phyloP scores from a whole-genome alignment of 2,113 vertebrate species.

The Martes martes region DNA sequence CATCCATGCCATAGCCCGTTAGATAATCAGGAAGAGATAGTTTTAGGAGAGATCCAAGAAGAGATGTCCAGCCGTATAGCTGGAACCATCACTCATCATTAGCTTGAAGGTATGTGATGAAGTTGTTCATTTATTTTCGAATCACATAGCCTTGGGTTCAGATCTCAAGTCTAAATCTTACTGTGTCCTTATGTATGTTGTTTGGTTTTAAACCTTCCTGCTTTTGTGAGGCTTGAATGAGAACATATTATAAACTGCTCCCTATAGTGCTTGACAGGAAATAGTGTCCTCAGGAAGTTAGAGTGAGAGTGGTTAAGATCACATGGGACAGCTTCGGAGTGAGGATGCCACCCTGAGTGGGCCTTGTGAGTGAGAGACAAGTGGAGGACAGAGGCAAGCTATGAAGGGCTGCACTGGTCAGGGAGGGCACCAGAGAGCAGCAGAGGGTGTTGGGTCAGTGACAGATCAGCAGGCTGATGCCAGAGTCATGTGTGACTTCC shows the following conservation, averaged over 20 bases:
- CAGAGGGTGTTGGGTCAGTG: not conserved
- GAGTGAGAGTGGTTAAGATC: not conserved
- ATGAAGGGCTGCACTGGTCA: not conserved
- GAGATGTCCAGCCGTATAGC: not conserved
- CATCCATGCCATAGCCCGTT: rapidly evolving
- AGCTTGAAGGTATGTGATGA: not conserved
- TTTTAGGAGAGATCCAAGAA: not conserved
- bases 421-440: no score
- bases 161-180: not conserved
- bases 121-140: not conserved
- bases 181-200: not conserved
- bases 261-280: not conserved
- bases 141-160: not conserved
- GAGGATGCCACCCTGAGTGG: not conserved
- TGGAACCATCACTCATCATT: not conserved
- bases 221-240: not conserved
- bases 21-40: not conserved
- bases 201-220: not conserved
- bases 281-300: no score
- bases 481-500: not conserved
- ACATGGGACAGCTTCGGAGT: not conserved
- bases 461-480: not conserved
- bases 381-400: not conserved
- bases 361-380: not conserved
- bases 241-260: not conserved